A percentile compares a stretch with the other conserved stretches of the same genome.
Evolutionary conservation across 2,888 invertebrate genomes (phyloP).

Genomic region (Eurytoma adleriae): DNA sequence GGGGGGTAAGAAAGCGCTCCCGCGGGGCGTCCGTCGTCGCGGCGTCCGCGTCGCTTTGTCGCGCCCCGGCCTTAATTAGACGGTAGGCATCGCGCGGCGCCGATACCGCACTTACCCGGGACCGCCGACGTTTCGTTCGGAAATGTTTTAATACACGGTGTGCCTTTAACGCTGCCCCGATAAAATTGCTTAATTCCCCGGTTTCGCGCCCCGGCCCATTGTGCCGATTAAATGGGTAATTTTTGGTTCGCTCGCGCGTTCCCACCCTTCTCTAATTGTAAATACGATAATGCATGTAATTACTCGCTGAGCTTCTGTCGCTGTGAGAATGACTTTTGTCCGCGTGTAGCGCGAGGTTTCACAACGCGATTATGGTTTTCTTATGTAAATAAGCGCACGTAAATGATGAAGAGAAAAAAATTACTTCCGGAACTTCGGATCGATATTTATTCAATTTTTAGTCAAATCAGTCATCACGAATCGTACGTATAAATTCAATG

Average conservation of each 20-base stretch:
- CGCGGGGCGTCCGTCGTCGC: slow-evolving; percentile 59
- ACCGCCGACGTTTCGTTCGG: not conserved
- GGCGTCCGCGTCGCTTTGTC: slow-evolving; percentile 68
- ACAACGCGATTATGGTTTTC: slow-evolving; percentile 5
- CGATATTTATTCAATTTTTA: no score
- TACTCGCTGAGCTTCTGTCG: not conserved
- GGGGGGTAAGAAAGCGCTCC: slow-evolving; percentile 64
- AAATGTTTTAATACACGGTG: slow-evolving; percentile 44
- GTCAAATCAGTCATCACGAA: no score
- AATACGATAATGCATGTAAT: slow-evolving; percentile 2
- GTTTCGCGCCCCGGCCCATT: not conserved
- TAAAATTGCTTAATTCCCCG: slow-evolving; percentile 20
- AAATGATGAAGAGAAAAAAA: not conserved
- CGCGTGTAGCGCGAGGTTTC: not conserved
- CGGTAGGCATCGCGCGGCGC: slow-evolving; percentile 14
- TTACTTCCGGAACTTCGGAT: no score
- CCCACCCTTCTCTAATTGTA: slow-evolving; percentile 25
- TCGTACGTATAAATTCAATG: no score
- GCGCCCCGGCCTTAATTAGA: slow-evolving; percentile 46
- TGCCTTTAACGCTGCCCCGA: slow-evolving; percentile 13
- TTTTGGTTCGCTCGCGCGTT: slow-evolving; percentile 43
- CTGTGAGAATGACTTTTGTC: not conserved
- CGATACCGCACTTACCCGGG: not conserved
- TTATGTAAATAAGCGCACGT: not conserved
- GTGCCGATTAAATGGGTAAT: slow-evolving; percentile 37